phyloP scores from a whole-genome alignment of 2,888 invertebrate species.

The Microplitis manilae region DNA sequence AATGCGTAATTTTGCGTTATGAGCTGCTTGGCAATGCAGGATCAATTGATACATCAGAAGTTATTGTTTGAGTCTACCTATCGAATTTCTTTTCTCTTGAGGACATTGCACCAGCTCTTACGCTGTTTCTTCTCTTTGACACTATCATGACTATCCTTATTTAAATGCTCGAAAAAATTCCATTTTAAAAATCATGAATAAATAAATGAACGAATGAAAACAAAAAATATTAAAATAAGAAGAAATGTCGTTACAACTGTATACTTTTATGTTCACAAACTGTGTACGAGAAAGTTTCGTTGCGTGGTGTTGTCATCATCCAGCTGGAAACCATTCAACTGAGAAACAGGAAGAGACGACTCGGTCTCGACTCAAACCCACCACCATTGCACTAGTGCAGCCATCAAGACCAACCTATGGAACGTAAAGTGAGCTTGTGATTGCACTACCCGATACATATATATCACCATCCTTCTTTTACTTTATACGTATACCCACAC shows the following conservation, averaged over 20 bases:
- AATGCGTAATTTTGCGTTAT: too few species aligned
- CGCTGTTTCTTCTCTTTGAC: too few species aligned
- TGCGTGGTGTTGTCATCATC: slow-evolving; percentile 26
- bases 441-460: slow-evolving; percentile 8
- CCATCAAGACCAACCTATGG: slow-evolving; percentile 7
- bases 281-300: slow-evolving; percentile 4
- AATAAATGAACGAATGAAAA: neutral
- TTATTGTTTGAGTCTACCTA: neutral
- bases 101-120: too few species aligned
- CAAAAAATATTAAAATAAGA: neutral
- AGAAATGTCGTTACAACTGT: neutral
- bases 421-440: slow-evolving; percentile 22
- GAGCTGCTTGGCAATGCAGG: too few species aligned
- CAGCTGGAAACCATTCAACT: slow-evolving; percentile 20
- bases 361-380: neutral
- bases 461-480: neutral
- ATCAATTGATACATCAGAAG: neutral
- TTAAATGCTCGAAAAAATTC: neutral
- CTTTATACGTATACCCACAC: neutral
- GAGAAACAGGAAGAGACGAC: slow-evolving; percentile 25
- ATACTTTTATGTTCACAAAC: neutral
- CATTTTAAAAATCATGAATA: neutral
- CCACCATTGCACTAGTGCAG: slow-evolving; percentile 1
- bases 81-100: too few species aligned
- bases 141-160: neutral